Evolutionary conservation across 1,140 invertebrate genomes (phyloP).

Genomic region (Cherax destructor): DNA sequence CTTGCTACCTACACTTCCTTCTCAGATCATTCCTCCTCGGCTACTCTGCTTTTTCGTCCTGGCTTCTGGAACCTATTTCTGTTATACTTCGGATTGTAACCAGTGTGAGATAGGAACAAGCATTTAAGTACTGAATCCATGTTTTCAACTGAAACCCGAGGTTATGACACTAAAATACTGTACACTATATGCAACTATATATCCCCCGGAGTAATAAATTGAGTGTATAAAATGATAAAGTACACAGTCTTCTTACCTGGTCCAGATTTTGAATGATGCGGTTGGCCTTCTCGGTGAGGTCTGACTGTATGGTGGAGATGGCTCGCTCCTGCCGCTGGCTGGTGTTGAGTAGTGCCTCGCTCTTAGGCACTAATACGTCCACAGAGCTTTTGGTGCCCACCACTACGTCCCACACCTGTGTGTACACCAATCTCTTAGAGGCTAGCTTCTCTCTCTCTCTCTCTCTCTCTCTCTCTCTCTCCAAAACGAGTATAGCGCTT

Average conservation of each 20-base stretch:
- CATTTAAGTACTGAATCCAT: no score
- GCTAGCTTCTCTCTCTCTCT: no score
- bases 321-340: constrained; percentile 90
- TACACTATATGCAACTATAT: no score
- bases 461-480: no score
- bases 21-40: not conserved
- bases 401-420: constrained; percentile 86
- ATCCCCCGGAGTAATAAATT: not conserved
- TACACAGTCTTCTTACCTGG: constrained; percentile 80
- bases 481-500: no score
- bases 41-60: not conserved
- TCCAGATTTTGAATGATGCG: constrained; percentile 91
- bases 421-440: no score
- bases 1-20: not conserved
- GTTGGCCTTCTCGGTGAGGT: constrained; percentile 87
- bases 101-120: no score
- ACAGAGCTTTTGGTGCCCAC: constrained; percentile 90
- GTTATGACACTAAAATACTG: no score
- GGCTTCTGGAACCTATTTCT: no score
- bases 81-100: no score
- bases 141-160: no score
- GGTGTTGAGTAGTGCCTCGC: constrained; percentile 88
- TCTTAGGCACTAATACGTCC: constrained; percentile 88
- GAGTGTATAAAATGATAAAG: not conserved
- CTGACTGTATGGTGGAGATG: constrained; percentile 90